These are phyloP conservation scores for Parascotia fuliginaria DNA, from an alignment of 2,888 invertebrate genomes.

Conservation along the genomic window DNA sequence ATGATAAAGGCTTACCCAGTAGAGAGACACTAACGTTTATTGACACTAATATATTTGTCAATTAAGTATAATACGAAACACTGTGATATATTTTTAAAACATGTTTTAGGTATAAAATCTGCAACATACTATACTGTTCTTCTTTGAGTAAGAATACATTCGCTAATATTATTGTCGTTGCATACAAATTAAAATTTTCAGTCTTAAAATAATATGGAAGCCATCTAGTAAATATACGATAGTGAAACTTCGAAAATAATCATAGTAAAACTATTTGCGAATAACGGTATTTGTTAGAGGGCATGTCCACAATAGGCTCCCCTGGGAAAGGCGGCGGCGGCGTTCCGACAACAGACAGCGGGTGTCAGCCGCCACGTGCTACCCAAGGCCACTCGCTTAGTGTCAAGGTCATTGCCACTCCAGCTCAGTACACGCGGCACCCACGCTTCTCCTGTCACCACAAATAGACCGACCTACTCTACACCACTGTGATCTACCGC, in stretches of 20 bases:
- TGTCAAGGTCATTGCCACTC: constrained; percentile 86
- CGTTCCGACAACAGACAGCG: constrained; percentile 85
- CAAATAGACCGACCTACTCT: constrained; percentile 83
- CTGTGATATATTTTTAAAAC: no score
- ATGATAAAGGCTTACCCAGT: no score
- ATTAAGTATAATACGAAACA: no score
- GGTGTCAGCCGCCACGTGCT: constrained; percentile 86
- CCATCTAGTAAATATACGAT: no score
- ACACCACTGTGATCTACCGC: constrained; percentile 71
- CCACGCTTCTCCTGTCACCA: constrained; percentile 85
- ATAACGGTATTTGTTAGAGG: constrained; percentile 54
- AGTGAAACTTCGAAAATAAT: background rate
- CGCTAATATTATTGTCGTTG: no score
- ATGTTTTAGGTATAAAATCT: no score
- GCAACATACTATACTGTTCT: no score
- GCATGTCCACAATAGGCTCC: constrained; percentile 82
- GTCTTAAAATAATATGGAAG: no score
- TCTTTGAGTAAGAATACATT: no score
- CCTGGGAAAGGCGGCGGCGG: constrained; percentile 85
- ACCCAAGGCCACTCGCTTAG: constrained; percentile 86
- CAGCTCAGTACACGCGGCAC: constrained; percentile 84
- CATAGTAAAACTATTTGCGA: constrained; percentile 30
- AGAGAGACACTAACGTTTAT: no score
- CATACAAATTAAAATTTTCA: no score
- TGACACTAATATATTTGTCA: no score